A percentile compares a stretch with the other conserved stretches of the same genome.
Evolutionary conservation across 2,797 vertebrate genomes (phyloP).

Genomic region (Podarcis siculus): DNA sequence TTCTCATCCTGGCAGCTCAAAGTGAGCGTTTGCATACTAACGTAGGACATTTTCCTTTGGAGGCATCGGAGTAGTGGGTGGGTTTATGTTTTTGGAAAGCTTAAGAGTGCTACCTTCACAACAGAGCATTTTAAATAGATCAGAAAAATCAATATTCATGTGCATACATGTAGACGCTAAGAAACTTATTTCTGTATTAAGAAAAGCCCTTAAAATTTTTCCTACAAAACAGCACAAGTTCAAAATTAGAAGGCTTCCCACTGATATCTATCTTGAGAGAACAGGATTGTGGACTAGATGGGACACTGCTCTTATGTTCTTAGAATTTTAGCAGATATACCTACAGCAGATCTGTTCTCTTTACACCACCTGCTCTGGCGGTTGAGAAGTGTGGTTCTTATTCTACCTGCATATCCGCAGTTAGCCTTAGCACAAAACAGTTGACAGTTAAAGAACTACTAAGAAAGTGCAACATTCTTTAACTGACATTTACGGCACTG

Average conservation of each 20-base stretch:
- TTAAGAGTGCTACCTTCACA: background rate
- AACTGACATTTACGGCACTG: slow-evolving; percentile 80
- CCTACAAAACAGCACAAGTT: background rate
- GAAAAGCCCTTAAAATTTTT: background rate
- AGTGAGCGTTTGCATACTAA: background rate
- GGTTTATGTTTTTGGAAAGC: background rate
- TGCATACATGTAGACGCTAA: background rate
- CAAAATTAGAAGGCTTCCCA: slow-evolving; percentile 6
- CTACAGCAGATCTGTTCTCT: slow-evolving; percentile 14
- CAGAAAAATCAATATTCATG: background rate
- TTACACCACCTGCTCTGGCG: slow-evolving; percentile 44
- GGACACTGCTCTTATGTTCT: no score
- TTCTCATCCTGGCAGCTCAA: background rate
- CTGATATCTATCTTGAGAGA: no score
- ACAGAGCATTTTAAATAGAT: background rate
- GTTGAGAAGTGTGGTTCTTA: slow-evolving; percentile 16
- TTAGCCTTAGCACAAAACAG: slow-evolving; percentile 72
- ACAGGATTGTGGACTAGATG: no score
- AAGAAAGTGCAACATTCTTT: slow-evolving; percentile 77
- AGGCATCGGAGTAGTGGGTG: background rate
- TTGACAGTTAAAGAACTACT: slow-evolving; percentile 71
- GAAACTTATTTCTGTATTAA: background rate
- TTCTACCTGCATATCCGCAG: slow-evolving; percentile 58
- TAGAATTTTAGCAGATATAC: background rate
- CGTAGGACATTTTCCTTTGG: background rate